Base-by-base conservation (phyloP, 1,140 invertebrate species). In the Eupeodes corollae region DNA sequence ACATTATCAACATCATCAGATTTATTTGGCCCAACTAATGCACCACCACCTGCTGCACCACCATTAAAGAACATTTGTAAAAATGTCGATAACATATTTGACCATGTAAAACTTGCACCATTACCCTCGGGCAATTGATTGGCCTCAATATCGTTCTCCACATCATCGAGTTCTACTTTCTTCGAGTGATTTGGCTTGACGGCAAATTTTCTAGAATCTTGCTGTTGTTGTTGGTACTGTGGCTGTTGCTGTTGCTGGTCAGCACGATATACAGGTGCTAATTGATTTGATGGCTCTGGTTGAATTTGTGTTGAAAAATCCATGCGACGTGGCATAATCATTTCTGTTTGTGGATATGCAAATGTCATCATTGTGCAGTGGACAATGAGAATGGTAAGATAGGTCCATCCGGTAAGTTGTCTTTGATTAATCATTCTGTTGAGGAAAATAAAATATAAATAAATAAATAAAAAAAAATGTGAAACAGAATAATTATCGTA, bases 141-240 rank as follows among this genome's bases (percentile, higher is more conserved):
- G 35, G 78, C 85, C 56, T 83, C 79, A 49, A 87, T 78, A 53
- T 90, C 86, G 34, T 73, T 71, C 51, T 88, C 84, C 44, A 88
- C 69, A 58, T 88, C 83, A 60, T 88, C 85, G 3, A 86, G 59
- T 0, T 81, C 80, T 2, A 89, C 86, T 71, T 91, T 91, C 68
- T 91, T 91, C 56, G 86, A 78, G 3, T 84, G 80, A 58, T 91
- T 91, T 8, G 86, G 83, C 69, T 91, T 91, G 59, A 88, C 85
- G 0, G 83, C 85, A 61, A 86, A 89, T 71, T 90, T 91, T 42
- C 86, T 51, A 19, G 49, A 63, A 61, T 35, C 34, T 5, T 35
- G 12, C 12, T 35, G 34, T 35, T 35, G 12, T 10, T 35, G 34
- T 10, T 35, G 12, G 12, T 5, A 5, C 12, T n/a, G 12, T 35